Percentiles rank a stretch among this genome's conserved stretches.
Conservation (phyloP, 1,140 invertebrate genomes). For the Apis cerana region DNA sequence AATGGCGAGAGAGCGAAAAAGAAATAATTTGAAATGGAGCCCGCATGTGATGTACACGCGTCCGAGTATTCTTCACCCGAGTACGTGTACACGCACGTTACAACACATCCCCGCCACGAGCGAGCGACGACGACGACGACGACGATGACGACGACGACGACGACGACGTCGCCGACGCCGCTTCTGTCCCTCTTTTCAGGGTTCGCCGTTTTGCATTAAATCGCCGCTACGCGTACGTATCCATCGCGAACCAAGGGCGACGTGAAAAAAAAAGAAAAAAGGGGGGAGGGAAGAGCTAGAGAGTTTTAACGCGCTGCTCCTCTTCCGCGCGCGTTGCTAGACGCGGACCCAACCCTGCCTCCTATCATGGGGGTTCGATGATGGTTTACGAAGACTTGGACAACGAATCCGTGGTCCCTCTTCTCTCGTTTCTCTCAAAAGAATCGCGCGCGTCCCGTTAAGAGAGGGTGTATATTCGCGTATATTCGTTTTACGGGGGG, state of each 20-base stretch:
- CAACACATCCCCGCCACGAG: neutral
- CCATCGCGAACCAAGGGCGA: slow-evolving; percentile 52
- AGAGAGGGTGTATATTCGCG: slow-evolving; percentile 4
- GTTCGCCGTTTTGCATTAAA: slow-evolving; percentile 65
- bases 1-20: slow-evolving; percentile 63
- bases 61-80: slow-evolving; percentile 47
- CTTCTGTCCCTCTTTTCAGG: slow-evolving; percentile 50
- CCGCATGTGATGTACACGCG: slow-evolving; percentile 65
- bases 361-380: slow-evolving; percentile 11
- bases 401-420: neutral
- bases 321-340: neutral
- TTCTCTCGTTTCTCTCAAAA: neutral
- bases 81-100: slow-evolving; percentile 31
- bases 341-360: neutral
- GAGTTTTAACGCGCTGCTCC: slow-evolving; percentile 33
- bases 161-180: slow-evolving; percentile 14
- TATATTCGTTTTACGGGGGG: slow-evolving; percentile 23
- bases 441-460: slow-evolving; percentile 6
- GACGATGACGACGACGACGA: neutral
- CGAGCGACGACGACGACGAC: slow-evolving; percentile 15
- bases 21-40: slow-evolving; percentile 73
- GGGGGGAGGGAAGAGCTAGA: neutral
- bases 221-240: slow-evolving; percentile 59
- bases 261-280: neutral
- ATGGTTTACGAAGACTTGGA: slow-evolving; percentile 42